phyloP scores from a whole-genome alignment of 1,140 invertebrate species.

The Drosophila athabasca region DNA sequence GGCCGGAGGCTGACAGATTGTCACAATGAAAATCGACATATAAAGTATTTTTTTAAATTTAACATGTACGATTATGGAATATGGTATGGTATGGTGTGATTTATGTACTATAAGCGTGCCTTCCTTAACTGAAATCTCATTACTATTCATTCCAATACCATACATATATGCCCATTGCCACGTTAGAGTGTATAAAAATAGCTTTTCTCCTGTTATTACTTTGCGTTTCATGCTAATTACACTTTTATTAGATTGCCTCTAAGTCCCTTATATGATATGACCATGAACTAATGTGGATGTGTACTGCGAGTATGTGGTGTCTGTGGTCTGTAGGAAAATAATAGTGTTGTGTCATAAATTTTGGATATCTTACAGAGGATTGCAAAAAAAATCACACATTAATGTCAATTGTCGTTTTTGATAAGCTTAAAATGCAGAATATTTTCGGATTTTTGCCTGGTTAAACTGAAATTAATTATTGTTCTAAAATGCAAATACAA shows the following conservation, averaged over 20 bases:
- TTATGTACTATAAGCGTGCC: constrained; percentile 12
- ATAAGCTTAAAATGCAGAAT: constrained; percentile 25
- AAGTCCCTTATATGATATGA: constrained; percentile 19
- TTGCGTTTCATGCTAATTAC: constrained; percentile 68
- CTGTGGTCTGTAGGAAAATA: constrained; percentile 1
- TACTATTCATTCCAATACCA: constrained; percentile 66
- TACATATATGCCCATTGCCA: constrained; percentile 66
- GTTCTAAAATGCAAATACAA: constrained; percentile 33
- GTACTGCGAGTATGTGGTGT: too few relatives aligned
- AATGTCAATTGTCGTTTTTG: constrained; percentile 30
- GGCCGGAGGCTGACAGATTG: background rate
- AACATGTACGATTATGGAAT: constrained; percentile 24
- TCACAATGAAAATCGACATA: constrained; percentile 13
- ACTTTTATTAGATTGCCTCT: constrained; percentile 47
- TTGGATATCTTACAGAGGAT: constrained; percentile 2
- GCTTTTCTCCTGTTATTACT: constrained; percentile 52
- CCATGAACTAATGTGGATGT: background rate
- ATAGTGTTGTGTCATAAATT: background rate
- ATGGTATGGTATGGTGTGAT: constrained; percentile 18
- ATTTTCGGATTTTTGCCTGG: constrained; percentile 45
- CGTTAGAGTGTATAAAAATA: constrained; percentile 71
- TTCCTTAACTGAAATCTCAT: constrained; percentile 41
- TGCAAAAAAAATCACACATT: constrained; percentile 67
- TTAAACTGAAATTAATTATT: constrained; percentile 59
- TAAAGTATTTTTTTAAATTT: constrained; percentile 7